Percentiles rank a stretch among this genome's conserved stretches.
Conservation (phyloP, 1,140 invertebrate species). For the Luehdorfia chinensis region DNA sequence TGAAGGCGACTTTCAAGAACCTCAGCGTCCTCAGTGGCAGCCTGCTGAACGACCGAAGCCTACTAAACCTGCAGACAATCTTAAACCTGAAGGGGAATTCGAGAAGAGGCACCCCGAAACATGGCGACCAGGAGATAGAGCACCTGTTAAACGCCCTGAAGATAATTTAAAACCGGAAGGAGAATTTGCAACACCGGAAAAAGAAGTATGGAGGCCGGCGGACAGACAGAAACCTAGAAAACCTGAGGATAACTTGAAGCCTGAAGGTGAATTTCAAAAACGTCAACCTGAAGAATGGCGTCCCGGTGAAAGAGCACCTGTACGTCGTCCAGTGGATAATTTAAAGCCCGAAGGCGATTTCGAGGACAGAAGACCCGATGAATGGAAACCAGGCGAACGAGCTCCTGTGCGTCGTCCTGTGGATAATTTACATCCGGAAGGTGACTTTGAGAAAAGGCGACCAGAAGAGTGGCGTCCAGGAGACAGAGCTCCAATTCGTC, state of each 20-base stretch:
- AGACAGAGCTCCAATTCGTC: conserved; percentile 75
- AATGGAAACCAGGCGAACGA: conserved; percentile 77
- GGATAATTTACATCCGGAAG: conserved; percentile 79
- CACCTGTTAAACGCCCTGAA: conserved; percentile 73
- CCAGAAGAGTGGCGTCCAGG: conserved; percentile 70
- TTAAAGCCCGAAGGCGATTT: conserved; percentile 77
- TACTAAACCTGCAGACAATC: conserved; percentile 79
- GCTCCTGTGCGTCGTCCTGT: conserved; percentile 72
- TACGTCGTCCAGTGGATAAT: conserved; percentile 49
- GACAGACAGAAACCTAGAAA: conserved; percentile 64
- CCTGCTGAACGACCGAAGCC: conserved; percentile 78
- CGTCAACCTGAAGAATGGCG: conserved; percentile 68
- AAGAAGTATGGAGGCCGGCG: conserved; percentile 61
- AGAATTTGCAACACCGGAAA: conserved; percentile 75
- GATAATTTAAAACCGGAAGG: conserved; percentile 80
- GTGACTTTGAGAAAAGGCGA: conserved; percentile 77
- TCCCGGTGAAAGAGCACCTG: conserved; percentile 72
- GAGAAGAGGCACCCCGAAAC: conserved; percentile 75
- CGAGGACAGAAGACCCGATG: conserved; percentile 64
- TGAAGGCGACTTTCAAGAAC: conserved; percentile 80
- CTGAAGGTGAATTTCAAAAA: conserved; percentile 74
- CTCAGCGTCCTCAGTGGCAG: conserved; percentile 69
- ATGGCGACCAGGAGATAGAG: conserved; percentile 79
- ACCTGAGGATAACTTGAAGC: conserved; percentile 48
- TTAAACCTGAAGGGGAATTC: conserved; percentile 79